Percentiles rank a stretch among this genome's conserved stretches.
phyloP scores from a whole-genome alignment of 2,888 invertebrate species.

The Drosophila buzzatii region DNA sequence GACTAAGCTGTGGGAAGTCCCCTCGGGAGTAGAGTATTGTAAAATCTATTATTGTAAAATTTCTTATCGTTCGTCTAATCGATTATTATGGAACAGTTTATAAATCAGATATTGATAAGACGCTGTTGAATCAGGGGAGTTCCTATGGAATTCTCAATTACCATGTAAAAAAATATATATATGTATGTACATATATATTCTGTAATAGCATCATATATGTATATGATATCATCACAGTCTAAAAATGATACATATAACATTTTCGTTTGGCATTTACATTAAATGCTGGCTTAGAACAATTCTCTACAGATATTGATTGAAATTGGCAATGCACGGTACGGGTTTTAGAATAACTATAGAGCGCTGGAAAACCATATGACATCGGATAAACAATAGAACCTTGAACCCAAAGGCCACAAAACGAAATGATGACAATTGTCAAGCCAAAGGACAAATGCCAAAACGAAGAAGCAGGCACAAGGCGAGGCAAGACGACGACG shows the following conservation, averaged over 20 bases:
- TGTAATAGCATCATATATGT: too few relatives aligned
- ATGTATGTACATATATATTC: too few relatives aligned
- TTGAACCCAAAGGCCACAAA: conserved; percentile 57
- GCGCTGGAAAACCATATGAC: conserved; percentile 47
- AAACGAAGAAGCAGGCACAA: conserved; percentile 22
- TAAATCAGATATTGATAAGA: conserved; percentile 33
- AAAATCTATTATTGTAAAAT: conserved; percentile 9
- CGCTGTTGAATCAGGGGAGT: conserved; percentile 24
- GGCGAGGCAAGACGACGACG: not conserved
- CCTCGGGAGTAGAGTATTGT: not conserved
- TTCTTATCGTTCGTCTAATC: conserved; percentile 30
- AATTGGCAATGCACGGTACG: conserved; percentile 36
- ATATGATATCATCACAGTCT: conserved; percentile 39
- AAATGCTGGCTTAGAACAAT: conserved; percentile 59
- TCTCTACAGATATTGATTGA: conserved; percentile 53
- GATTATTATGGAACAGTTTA: conserved; percentile 13
- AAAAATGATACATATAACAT: not conserved
- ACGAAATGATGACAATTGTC: conserved; percentile 58
- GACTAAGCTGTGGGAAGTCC: not conserved
- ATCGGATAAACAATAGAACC: conserved; percentile 48
- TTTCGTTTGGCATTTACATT: conserved; percentile 72
- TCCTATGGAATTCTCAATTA: not conserved
- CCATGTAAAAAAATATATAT: not conserved
- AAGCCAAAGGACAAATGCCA: conserved; percentile 53
- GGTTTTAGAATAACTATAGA: conserved; percentile 26